Conservation (phyloP, 2,888 invertebrate genomes). For the Galeruca laticollis region DNA sequence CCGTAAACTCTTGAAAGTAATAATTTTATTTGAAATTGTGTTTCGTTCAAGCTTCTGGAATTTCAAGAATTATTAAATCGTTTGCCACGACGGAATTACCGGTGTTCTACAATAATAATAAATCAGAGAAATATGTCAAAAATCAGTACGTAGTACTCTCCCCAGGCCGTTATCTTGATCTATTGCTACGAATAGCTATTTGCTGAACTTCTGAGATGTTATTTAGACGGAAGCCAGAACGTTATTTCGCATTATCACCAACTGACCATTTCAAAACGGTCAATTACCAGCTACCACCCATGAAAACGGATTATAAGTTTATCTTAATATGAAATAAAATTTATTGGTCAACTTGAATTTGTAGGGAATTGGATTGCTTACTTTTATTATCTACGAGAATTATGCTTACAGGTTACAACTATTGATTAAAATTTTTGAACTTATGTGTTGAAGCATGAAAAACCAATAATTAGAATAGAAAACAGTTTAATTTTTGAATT, state of each 20-base stretch:
- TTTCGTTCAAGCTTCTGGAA: constrained; percentile 4
- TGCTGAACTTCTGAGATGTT: constrained; percentile 28
- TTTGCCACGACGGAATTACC: constrained; percentile 26
- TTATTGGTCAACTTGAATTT: constrained; percentile 4
- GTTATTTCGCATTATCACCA: constrained; percentile 30
- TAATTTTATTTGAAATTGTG: background rate
- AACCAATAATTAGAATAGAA: no score
- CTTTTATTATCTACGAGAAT: background rate
- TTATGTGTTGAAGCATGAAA: no score
- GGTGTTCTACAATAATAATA: constrained; percentile 32
- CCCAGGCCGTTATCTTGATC: constrained; percentile 35
- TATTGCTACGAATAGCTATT: constrained; percentile 24
- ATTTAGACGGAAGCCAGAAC: constrained; percentile 32
- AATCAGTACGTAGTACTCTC: constrained; percentile 28
- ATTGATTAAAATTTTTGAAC: no score
- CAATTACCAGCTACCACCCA: constrained; percentile 31
- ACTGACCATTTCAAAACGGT: constrained; percentile 33
- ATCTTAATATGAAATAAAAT: constrained; percentile 8
- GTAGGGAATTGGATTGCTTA: background rate
- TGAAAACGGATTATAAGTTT: constrained; percentile 12
- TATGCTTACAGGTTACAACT: background rate
- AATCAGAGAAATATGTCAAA: constrained; percentile 37
- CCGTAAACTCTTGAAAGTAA: no score
- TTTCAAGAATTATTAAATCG: constrained; percentile 4
- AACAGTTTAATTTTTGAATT: no score